Conservation (phyloP, 2,888 invertebrate genomes). For the Mystacides longicornis region DNA sequence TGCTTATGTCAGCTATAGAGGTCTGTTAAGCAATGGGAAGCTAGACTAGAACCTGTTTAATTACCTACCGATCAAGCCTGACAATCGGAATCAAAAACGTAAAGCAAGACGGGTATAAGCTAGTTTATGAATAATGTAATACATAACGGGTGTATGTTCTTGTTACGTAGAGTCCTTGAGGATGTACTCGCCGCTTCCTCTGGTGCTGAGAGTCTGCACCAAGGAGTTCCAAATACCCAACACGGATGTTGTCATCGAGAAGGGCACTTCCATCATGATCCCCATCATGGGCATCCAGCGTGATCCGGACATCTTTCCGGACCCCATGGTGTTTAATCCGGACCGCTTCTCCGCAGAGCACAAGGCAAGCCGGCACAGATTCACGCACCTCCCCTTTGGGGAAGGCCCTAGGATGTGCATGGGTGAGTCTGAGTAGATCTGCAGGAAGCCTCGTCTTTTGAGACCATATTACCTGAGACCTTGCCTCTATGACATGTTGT, state of each 20-base stretch:
- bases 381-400: slow-evolving; percentile 26
- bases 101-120: no score
- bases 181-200: slow-evolving; percentile 34
- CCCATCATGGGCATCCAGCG: slow-evolving; percentile 32
- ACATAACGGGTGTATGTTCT: no score
- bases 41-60: no score
- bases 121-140: no score
- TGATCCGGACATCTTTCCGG: slow-evolving; percentile 33
- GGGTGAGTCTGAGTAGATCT: slow-evolving; percentile 27
- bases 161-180: slow-evolving; percentile 32
- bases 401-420: slow-evolving; percentile 31
- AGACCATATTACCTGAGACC: no score
- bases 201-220: slow-evolving; percentile 34
- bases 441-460: background rate
- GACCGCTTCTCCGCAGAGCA: slow-evolving; percentile 31
- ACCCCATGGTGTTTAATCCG: slow-evolving; percentile 34
- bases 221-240: slow-evolving; percentile 27
- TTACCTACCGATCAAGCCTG: no score
- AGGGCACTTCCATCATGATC: slow-evolving; percentile 28
- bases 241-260: slow-evolving; percentile 21
- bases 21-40: no score
- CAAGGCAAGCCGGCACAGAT: slow-evolving; percentile 27
- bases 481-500: no score
- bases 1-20: no score
- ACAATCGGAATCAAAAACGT: no score